Percentiles rank a stretch among this genome's conserved stretches.
These are phyloP conservation scores for Thunnus thynnus DNA, from an alignment of 2,113 vertebrate species.

Conservation along the genomic window DNA sequence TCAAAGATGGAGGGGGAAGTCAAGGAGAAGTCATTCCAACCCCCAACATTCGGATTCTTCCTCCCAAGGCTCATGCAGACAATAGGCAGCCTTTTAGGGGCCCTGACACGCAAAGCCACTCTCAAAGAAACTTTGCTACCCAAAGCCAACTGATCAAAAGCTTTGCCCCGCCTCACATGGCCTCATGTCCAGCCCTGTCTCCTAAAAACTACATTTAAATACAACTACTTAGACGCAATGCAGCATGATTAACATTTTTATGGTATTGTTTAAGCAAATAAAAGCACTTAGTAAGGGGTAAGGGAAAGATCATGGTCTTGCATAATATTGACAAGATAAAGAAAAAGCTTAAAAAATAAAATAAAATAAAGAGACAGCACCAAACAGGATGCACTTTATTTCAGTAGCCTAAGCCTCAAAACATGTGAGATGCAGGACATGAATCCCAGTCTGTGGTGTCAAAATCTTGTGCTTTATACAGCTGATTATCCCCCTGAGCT, in stretches of 20 bases:
- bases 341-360: too few relatives aligned
- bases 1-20: constrained; percentile 50
- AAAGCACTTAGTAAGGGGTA: not conserved
- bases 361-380: too few relatives aligned
- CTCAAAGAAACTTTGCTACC: constrained; percentile 4
- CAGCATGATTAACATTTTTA: not conserved
- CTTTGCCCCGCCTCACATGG: not conserved
- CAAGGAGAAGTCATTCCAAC: constrained; percentile 61
- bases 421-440: not conserved
- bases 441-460: not conserved
- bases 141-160: constrained; percentile 2
- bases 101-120: not conserved
- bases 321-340: too few relatives aligned
- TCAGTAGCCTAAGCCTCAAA: not conserved
- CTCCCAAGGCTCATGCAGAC: constrained; percentile 40
- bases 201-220: not conserved
- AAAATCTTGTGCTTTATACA: too few relatives aligned
- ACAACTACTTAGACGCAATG: not conserved
- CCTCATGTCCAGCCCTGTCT: not conserved
- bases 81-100: constrained; percentile 39
- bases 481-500: too few relatives aligned
- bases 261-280: not conserved
- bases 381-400: too few relatives aligned
- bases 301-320: too few relatives aligned
- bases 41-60: constrained; percentile 35